A percentile compares a stretch with the other conserved stretches of the same genome.
Evolutionary conservation across 2,888 invertebrate species (phyloP).

Genomic region (Lumbricus terrestris): DNA sequence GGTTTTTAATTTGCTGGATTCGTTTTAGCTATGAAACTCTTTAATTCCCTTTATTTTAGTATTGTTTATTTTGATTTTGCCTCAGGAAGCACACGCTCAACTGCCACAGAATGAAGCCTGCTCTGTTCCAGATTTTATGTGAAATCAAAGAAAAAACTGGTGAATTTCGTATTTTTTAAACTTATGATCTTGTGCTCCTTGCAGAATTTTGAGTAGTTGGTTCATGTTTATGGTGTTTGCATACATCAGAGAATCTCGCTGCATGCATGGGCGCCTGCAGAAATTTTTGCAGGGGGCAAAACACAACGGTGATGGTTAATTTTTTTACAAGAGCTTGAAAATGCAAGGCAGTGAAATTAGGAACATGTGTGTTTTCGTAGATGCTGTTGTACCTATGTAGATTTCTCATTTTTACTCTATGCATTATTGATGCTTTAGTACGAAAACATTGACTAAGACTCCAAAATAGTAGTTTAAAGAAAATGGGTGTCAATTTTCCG

Average conservation of each 20-base stretch:
- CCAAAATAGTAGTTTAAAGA: too few relatives aligned
- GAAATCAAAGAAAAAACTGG: constrained; percentile 99
- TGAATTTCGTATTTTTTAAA: constrained; percentile 59
- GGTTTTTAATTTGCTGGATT: neutral
- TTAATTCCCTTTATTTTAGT: neutral
- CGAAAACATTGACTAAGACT: too few relatives aligned
- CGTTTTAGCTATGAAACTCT: neutral
- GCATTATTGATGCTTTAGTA: too few relatives aligned
- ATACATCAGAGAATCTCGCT: neutral
- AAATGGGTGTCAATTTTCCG: too few relatives aligned
- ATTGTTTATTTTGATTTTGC: neutral
- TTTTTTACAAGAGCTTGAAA: too few relatives aligned
- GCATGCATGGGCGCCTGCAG: too few relatives aligned
- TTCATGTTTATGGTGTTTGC: neutral
- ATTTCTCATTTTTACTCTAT: too few relatives aligned
- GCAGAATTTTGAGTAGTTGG: neutral
- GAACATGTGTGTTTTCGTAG: too few relatives aligned
- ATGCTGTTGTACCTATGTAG: too few relatives aligned
- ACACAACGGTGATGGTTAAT: too few relatives aligned
- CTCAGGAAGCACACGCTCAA: constrained; percentile 68
- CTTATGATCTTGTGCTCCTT: neutral
- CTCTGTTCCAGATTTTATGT: constrained; percentile 94
- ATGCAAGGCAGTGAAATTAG: too few relatives aligned
- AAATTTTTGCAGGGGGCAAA: too few relatives aligned
- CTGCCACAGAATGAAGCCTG: constrained; percentile 98